Conservation (phyloP, 2,113 vertebrate species). For the Pachyramphus minor region DNA sequence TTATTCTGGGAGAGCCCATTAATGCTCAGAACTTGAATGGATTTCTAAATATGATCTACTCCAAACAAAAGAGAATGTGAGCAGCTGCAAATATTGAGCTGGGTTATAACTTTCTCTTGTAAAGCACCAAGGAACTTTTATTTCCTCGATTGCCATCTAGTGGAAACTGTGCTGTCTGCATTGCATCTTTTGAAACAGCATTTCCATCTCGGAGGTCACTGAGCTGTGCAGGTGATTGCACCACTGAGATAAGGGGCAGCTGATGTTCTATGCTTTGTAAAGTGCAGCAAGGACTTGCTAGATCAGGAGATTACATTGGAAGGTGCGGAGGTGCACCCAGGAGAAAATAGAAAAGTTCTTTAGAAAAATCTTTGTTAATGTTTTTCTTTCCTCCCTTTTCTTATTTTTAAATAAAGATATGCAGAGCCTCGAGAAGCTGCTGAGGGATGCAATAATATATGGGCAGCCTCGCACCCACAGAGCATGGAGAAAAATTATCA, state of each 20-base stretch:
- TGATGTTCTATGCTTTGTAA: not conserved
- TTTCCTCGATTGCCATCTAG: conserved; percentile 70
- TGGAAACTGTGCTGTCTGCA: conserved; percentile 11
- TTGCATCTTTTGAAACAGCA: not conserved
- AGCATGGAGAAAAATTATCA: conserved; percentile 94
- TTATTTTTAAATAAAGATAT: conserved; percentile 77
- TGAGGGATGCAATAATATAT: conserved; percentile 83
- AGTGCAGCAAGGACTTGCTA: not conserved
- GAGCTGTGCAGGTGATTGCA: not conserved
- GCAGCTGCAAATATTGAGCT: not conserved
- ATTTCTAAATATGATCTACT: not conserved
- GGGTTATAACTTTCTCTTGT: not conserved
- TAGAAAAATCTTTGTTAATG: not conserved
- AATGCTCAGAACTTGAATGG: not conserved
- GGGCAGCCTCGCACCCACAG: conserved; percentile 88
- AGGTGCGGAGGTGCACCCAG: not conserved
- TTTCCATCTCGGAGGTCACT: not conserved
- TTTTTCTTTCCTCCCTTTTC: not conserved
- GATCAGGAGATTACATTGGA: not conserved
- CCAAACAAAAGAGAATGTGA: not conserved
- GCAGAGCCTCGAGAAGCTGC: conserved; percentile 83
- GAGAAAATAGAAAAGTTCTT: not conserved
- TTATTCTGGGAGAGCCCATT: not conserved
- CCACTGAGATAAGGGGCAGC: not conserved
- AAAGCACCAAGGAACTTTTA: not conserved